phyloP scores from a whole-genome alignment of 2,888 invertebrate genomes.

The Heliconius ismenius region DNA sequence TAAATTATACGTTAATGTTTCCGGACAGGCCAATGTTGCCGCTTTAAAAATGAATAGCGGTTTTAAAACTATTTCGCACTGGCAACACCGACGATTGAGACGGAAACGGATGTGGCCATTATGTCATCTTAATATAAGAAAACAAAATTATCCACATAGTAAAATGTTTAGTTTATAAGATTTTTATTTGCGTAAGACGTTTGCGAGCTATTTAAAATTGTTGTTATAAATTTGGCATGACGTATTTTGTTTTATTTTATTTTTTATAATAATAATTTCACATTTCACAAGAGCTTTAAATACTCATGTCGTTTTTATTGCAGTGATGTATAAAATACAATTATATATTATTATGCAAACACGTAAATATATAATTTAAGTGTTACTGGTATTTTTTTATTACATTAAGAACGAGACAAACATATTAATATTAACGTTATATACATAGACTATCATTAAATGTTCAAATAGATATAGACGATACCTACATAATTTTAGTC shows the following conservation, averaged over 20 bases:
- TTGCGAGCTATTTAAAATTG: conserved; percentile 36
- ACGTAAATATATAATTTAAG: neutral
- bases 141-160: conserved; percentile 69
- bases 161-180: conserved; percentile 66
- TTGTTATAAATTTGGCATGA: conserved; percentile 32
- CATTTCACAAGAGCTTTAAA: conserved; percentile 7
- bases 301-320: conserved; percentile 12
- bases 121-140: conserved; percentile 61
- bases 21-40: conserved; percentile 74
- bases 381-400: neutral
- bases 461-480: no score
- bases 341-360: neutral
- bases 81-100: conserved; percentile 65
- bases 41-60: conserved; percentile 76
- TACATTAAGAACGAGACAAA: neutral
- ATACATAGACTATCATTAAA: neutral
- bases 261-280: conserved; percentile 24
- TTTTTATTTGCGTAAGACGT: conserved; percentile 46
- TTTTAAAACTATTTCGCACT: conserved; percentile 78
- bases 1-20: conserved; percentile 80
- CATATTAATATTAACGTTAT: neutral
- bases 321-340: conserved; percentile 10
- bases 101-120: conserved; percentile 76
- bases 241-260: conserved; percentile 29
- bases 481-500: no score